A percentile compares a stretch with the other conserved stretches of the same genome.
phyloP scores from a whole-genome alignment of 2,888 invertebrate species.

The Tuberolachnus salignus region DNA sequence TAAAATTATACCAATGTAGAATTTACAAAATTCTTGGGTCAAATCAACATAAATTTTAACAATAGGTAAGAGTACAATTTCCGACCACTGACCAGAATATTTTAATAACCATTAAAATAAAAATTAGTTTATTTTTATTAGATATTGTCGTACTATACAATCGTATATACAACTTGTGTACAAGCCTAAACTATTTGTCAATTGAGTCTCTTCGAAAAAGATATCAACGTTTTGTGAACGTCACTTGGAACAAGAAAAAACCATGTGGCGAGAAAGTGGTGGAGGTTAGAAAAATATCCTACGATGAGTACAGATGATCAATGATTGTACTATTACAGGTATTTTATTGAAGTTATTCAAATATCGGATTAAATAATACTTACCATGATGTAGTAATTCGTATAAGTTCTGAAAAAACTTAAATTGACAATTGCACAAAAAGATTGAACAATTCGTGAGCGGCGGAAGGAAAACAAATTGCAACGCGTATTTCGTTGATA shows the following conservation, averaged over 20 bases:
- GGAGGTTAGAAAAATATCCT: slow-evolving; percentile 11
- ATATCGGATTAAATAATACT: slow-evolving; percentile 2
- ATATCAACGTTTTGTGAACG: neutral
- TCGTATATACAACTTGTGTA: no score
- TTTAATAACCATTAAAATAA: neutral
- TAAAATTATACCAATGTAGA: no score
- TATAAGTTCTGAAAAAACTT: slow-evolving; percentile 5
- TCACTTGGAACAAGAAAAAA: slow-evolving; percentile 5
- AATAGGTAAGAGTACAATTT: no score
- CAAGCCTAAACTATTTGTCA: neutral
- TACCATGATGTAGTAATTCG: slow-evolving; percentile 34
- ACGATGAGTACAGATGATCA: neutral
- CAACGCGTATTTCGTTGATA: slow-evolving; percentile 33
- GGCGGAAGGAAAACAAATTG: slow-evolving; percentile 28
- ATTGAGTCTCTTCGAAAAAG: neutral
- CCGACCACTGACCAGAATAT: neutral
- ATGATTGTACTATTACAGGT: neutral
- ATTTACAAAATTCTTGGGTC: no score
- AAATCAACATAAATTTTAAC: no score
- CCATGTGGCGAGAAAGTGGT: slow-evolving; percentile 6
- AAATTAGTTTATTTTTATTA: neutral
- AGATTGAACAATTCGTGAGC: neutral
- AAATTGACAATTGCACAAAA: neutral
- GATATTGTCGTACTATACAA: no score
- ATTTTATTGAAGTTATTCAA: neutral